phyloP scores from a whole-genome alignment of 2,113 vertebrate species.

The Melanerpes formicivorus region DNA sequence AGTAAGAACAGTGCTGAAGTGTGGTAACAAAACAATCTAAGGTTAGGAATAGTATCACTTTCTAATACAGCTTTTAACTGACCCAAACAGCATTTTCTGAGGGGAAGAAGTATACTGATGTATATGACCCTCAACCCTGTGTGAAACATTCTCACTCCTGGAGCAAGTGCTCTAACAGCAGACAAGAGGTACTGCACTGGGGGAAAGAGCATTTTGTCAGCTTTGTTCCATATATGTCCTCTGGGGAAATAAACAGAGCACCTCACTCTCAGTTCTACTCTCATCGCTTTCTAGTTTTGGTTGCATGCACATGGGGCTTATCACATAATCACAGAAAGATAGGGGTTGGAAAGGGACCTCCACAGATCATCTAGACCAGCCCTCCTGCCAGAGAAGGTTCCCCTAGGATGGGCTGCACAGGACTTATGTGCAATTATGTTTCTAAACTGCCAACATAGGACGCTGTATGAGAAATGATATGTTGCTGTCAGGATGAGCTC shows the following conservation, averaged over 20 bases:
- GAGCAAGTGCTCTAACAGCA: not conserved
- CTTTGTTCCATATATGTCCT: not conserved
- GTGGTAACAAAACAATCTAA: not conserved
- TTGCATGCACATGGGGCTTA: not conserved
- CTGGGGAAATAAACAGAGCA: not conserved
- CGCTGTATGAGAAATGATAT: not conserved
- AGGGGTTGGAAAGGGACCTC: too few species aligned
- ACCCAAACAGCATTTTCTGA: not conserved
- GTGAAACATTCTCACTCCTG: not conserved
- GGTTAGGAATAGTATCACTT: not conserved
- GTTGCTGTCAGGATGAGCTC: not conserved
- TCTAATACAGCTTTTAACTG: not conserved
- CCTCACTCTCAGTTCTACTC: not conserved
- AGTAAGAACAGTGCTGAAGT: not conserved
- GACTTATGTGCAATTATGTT: not conserved
- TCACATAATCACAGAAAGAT: too few species aligned
- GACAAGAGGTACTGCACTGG: accelerated
- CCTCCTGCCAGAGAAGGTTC: too few species aligned
- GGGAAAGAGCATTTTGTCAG: not conserved
- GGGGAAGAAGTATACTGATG: too few species aligned
- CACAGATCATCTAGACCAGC: too few species aligned
- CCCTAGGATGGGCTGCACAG: too few species aligned
- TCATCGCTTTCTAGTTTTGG: not conserved
- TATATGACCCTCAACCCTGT: not conserved
- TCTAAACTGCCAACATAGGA: not conserved